Conservation (phyloP, 2,113 vertebrate species). For the Ochotona princeps region DNA sequence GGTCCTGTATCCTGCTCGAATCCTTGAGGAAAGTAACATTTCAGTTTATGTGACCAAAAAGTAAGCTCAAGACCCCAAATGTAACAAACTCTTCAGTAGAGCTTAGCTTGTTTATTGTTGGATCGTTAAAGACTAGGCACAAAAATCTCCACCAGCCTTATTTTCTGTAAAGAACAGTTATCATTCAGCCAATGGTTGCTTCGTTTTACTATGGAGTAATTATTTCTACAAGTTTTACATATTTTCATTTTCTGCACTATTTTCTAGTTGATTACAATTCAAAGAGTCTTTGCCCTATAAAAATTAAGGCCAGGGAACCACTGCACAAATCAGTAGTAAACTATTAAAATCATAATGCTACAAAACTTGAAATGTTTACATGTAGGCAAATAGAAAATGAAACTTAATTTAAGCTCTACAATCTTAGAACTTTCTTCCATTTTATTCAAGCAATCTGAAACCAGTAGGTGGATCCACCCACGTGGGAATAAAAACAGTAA, state of each 20-base stretch:
- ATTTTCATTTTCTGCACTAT: neutral
- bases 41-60: neutral
- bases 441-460: neutral
- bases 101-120: neutral
- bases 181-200: neutral
- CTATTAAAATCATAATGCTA: neutral
- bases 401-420: neutral
- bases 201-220: neutral
- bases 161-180: neutral
- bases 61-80: neutral
- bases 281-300: neutral
- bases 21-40: neutral
- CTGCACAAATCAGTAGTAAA: neutral
- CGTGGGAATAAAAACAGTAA: neutral
- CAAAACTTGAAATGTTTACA: neutral
- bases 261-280: constrained; percentile 1
- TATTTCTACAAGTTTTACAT: neutral
- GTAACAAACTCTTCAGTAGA: neutral
- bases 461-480: neutral
- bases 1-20: neutral
- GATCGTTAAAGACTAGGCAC: too few relatives aligned
- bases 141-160: neutral
- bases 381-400: neutral
- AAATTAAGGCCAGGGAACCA: neutral
- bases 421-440: neutral